Evolutionary conservation across 2,113 vertebrate species (phyloP).

Genomic region (Rhagologus leucostigma): DNA sequence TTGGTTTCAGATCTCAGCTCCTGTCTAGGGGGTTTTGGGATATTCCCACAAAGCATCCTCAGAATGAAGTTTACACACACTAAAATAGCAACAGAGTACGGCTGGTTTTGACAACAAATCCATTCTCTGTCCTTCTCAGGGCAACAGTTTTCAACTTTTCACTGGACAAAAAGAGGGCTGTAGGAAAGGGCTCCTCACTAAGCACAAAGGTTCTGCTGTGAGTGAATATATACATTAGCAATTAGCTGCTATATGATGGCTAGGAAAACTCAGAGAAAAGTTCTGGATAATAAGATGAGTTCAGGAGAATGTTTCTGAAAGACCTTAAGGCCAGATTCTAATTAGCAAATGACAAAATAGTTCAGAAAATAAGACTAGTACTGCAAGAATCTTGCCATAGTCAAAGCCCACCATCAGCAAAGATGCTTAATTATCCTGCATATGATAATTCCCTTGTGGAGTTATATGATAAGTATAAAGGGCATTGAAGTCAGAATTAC

Average conservation of each 20-base stretch:
- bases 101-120: not conserved
- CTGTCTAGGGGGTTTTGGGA: fast-evolving
- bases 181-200: not conserved
- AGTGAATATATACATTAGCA: not conserved
- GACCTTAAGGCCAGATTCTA: slow-evolving; percentile 27
- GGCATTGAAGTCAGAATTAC: slow-evolving; percentile 19
- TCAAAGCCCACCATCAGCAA: slow-evolving; percentile 34
- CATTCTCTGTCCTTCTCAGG: not conserved
- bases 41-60: not conserved
- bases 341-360: slow-evolving; percentile 23
- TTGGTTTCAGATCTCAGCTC: not conserved
- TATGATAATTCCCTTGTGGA: slow-evolving; percentile 46
- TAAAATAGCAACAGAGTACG: not conserved
- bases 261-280: not conserved
- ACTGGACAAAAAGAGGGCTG: not conserved
- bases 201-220: not conserved
- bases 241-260: not conserved
- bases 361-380: slow-evolving; percentile 19
- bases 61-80: not conserved
- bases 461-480: slow-evolving; percentile 8
- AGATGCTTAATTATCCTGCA: slow-evolving; percentile 54
- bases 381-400: not conserved
- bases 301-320: slow-evolving; percentile 11
- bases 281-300: not conserved
- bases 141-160: not conserved